Evolutionary conservation across 2,888 invertebrate genomes (phyloP).

Genomic region (Entomobrya multifasciata): DNA sequence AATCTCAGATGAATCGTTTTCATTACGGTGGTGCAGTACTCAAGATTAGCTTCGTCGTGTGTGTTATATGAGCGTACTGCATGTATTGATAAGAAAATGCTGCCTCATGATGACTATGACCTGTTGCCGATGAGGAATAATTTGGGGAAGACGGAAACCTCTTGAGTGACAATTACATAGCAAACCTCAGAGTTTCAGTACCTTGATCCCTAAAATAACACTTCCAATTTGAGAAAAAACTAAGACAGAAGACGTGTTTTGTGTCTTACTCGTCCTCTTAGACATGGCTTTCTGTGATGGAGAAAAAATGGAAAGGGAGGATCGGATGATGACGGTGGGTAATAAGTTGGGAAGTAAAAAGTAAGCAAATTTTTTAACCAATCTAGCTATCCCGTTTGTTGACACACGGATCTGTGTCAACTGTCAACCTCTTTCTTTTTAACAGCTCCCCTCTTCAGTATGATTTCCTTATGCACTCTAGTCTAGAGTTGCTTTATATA

Average conservation of each 20-base stretch:
- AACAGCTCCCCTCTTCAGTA: constrained; percentile 31
- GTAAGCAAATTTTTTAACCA: neutral
- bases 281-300: too few relatives aligned
- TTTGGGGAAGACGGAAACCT: constrained; percentile 16
- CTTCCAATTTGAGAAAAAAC: constrained; percentile 27
- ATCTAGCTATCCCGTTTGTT: neutral
- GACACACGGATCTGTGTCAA: constrained; percentile 66
- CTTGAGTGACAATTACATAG: constrained; percentile 21
- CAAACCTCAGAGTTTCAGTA: neutral
- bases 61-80: neutral
- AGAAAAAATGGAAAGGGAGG: neutral
- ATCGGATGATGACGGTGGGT: neutral
- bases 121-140: constrained; percentile 40
- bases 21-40: neutral
- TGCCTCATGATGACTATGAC: constrained; percentile 39
- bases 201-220: constrained; percentile 67
- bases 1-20: constrained; percentile 24
- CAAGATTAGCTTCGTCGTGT: neutral
- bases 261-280: too few relatives aligned
- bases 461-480: neutral
- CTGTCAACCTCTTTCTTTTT: constrained; percentile 58
- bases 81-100: too few relatives aligned
- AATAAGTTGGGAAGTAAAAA: too few relatives aligned
- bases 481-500: neutral
- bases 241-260: too few relatives aligned